Conservation (phyloP, 1,140 invertebrate genomes). For the Alviniconcha marisindica region DNA sequence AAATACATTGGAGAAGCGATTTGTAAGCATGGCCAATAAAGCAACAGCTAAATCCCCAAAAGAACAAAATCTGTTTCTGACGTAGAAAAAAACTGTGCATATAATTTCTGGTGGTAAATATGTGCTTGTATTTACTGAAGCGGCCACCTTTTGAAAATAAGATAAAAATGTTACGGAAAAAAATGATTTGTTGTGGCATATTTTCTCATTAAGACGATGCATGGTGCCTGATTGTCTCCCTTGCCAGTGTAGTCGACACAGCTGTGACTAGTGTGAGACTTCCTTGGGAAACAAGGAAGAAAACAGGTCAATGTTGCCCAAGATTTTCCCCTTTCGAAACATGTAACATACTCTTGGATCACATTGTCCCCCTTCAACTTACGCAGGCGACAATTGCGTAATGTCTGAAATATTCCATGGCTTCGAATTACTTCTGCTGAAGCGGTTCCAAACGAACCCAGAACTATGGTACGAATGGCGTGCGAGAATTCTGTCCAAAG, state of each 20-base stretch:
- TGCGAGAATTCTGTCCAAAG: constrained; percentile 55
- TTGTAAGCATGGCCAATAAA: no score
- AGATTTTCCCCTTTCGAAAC: not conserved
- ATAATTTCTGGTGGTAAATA: no score
- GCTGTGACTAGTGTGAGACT: not conserved
- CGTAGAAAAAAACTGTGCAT: no score
- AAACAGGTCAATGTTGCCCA: not conserved
- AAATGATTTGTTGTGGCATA: no score
- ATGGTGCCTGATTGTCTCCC: no score
- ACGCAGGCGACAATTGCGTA: not conserved
- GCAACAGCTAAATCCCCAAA: no score
- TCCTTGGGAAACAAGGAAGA: not conserved
- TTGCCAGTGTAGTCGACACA: not conserved
- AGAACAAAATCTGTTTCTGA: no score
- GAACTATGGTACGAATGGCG: constrained; percentile 67
- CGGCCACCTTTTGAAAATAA: no score
- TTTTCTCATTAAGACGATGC: no score
- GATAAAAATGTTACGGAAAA: no score
- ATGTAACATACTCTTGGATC: constrained; percentile 20
- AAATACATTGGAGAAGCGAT: no score
- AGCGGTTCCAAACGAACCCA: constrained; percentile 64
- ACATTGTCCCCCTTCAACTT: not conserved
- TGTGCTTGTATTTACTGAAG: no score
- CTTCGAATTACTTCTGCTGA: constrained; percentile 71
- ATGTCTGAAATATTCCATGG: constrained; percentile 67